A percentile compares a stretch with the other conserved stretches of the same genome.
These are phyloP conservation scores for Ophion ventricosus DNA, from an alignment of 2,888 invertebrate genomes.

Conservation along the genomic window DNA sequence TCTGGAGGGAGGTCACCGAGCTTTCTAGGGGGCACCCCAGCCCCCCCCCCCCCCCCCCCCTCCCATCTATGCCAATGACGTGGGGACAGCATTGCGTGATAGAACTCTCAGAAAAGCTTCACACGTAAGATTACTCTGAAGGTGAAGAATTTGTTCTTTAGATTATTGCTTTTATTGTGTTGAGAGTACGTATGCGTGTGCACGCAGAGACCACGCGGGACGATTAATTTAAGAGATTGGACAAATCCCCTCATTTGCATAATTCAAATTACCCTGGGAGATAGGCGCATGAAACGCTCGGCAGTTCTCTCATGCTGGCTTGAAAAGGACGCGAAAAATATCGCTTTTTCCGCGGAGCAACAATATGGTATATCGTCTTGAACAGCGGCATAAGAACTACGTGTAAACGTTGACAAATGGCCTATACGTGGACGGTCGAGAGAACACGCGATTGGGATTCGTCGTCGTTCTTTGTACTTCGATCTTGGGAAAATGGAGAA, in stretches of 20 bases:
- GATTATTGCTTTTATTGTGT: neutral
- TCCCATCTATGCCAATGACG: too few relatives aligned
- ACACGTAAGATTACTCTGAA: conserved; percentile 49
- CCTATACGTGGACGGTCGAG: conserved; percentile 2
- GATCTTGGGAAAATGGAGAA: conserved; percentile 12
- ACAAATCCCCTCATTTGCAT: conserved; percentile 45
- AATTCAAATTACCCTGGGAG: conserved; percentile 39
- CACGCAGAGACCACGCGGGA: conserved; percentile 32
- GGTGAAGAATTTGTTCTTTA: conserved; percentile 2
- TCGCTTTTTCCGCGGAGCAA: neutral
- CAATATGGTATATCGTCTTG: neutral
- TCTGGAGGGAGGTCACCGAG: too few relatives aligned
- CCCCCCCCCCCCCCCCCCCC: too few relatives aligned
- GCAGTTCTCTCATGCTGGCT: neutral
- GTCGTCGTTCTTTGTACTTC: conserved; percentile 27
- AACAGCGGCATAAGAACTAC: too few relatives aligned
- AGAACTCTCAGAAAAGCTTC: conserved; percentile 18
- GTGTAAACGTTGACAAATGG: conserved; percentile 11
- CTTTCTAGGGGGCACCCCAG: too few relatives aligned
- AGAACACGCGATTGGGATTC: conserved; percentile 32
- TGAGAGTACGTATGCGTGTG: conserved; percentile 5
- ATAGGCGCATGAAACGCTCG: conserved; percentile 1
- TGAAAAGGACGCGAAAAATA: neutral
- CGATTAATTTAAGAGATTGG: conserved; percentile 59
- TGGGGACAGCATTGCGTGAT: neutral